A percentile compares a stretch with the other conserved stretches of the same genome.
Conservation (phyloP, 1,140 invertebrate genomes). For the Pomacea maculata region DNA sequence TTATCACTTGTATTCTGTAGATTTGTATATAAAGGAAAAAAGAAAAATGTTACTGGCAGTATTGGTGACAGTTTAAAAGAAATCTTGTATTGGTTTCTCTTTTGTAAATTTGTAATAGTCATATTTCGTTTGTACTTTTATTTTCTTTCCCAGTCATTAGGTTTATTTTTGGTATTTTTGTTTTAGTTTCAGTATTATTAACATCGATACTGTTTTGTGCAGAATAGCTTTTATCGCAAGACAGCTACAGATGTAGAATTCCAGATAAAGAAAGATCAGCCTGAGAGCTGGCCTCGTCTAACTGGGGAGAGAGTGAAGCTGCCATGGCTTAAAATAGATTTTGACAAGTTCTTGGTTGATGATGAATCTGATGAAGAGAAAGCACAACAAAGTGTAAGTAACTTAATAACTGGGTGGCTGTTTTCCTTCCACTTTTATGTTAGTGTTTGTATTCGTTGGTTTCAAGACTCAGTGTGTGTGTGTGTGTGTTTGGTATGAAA, state of each 20-base stretch:
- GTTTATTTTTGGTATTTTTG: neutral
- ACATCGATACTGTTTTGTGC: slow-evolving; percentile 43
- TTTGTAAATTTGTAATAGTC: neutral
- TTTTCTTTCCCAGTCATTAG: neutral
- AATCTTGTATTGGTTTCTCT: neutral
- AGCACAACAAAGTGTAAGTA: neutral
- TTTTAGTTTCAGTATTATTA: neutral
- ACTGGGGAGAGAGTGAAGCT: slow-evolving; percentile 82
- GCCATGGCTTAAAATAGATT: slow-evolving; percentile 90
- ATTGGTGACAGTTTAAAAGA: no score
- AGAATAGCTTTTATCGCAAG: slow-evolving; percentile 71
- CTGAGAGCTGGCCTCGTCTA: slow-evolving; percentile 84
- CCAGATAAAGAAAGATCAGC: slow-evolving; percentile 74
- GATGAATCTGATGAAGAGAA: slow-evolving; percentile 64
- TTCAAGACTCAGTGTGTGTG: neutral
- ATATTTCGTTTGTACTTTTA: neutral
- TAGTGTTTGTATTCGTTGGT: neutral
- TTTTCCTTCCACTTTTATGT: neutral
- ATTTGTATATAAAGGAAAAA: no score
- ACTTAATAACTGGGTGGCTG: slow-evolving; percentile 11
- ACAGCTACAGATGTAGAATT: slow-evolving; percentile 82
- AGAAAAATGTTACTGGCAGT: no score
- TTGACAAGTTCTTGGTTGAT: slow-evolving; percentile 80
- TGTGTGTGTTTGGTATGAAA: no score
- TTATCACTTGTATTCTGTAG: no score